phyloP scores from a whole-genome alignment of 2,113 vertebrate species.

The Nerophis lumbriciformis region DNA sequence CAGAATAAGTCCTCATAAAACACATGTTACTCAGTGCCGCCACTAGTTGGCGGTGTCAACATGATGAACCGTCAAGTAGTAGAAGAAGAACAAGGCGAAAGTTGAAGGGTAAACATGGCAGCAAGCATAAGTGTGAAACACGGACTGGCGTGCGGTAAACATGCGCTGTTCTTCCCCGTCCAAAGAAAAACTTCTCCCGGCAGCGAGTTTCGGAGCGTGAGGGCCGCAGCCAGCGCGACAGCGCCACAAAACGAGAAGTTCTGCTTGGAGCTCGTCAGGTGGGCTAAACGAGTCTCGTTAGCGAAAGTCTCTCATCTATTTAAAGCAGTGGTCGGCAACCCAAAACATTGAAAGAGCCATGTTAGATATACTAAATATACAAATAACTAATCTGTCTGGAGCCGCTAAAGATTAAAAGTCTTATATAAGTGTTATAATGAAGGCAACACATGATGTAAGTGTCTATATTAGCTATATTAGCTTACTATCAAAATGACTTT shows the following conservation, averaged over 20 bases:
- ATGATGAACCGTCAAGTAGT: too few relatives aligned
- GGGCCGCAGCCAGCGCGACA: constrained; percentile 29
- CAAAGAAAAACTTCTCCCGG: constrained; percentile 13
- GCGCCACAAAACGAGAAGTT: constrained; percentile 47
- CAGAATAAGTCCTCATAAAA: too few relatives aligned
- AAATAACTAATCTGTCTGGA: too few relatives aligned
- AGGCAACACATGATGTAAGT: too few relatives aligned
- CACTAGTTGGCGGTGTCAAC: background rate
- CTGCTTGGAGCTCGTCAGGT: constrained; percentile 73
- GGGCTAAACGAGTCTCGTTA: constrained; percentile 8
- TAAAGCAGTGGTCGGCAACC: too few relatives aligned
- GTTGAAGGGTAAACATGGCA: constrained; percentile 71
- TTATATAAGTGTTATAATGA: too few relatives aligned
- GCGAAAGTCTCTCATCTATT: too few relatives aligned
- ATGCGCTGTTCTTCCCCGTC: constrained; percentile 10
- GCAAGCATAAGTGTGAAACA: constrained; percentile 32
- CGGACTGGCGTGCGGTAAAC: constrained; percentile 30
- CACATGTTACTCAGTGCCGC: background rate
- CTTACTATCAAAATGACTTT: too few relatives aligned
- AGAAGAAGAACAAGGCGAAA: constrained; percentile 5
- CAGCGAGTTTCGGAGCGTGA: constrained; percentile 28
- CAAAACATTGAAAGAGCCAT: too few relatives aligned
- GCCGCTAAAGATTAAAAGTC: too few relatives aligned
- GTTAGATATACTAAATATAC: too few relatives aligned
- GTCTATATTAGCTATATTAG: too few relatives aligned